These are phyloP conservation scores for Leiothrix lutea DNA, from an alignment of 2,113 vertebrate genomes.

Conservation along the genomic window DNA sequence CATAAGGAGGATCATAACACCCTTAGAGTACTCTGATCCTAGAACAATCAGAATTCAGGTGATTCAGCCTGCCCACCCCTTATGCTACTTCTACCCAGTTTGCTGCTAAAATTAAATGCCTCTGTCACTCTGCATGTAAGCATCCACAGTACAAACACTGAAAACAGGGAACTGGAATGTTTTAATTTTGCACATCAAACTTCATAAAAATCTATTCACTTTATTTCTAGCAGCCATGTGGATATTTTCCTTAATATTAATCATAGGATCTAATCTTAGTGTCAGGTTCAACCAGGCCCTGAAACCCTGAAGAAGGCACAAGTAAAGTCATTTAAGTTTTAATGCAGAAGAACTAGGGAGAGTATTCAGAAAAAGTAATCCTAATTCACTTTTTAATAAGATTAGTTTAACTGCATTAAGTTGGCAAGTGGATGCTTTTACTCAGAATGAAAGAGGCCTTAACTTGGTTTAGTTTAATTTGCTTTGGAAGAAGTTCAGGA, in stretches of 20 bases:
- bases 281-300: not conserved
- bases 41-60: not conserved
- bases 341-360: not conserved
- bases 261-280: not conserved
- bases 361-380: not conserved
- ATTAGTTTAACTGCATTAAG: conserved; percentile 45
- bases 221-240: not conserved
- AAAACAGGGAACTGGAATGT: not conserved
- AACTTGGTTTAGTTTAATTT: conserved; percentile 50
- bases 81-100: not conserved
- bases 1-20: not conserved
- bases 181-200: not conserved
- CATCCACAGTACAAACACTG: not conserved
- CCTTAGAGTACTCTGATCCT: not conserved
- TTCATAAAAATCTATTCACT: not conserved
- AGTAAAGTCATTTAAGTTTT: not conserved
- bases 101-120: not conserved
- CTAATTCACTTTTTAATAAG: conserved; percentile 29
- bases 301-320: not conserved
- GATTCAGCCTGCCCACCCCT: not conserved
- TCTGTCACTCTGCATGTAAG: not conserved
- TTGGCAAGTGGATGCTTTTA: conserved; percentile 1
- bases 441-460: conserved; percentile 11
- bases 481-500: conserved; percentile 34
- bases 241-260: not conserved